Conservation (phyloP, 2,797 vertebrate species). For the Pipistrellus nathusii region DNA sequence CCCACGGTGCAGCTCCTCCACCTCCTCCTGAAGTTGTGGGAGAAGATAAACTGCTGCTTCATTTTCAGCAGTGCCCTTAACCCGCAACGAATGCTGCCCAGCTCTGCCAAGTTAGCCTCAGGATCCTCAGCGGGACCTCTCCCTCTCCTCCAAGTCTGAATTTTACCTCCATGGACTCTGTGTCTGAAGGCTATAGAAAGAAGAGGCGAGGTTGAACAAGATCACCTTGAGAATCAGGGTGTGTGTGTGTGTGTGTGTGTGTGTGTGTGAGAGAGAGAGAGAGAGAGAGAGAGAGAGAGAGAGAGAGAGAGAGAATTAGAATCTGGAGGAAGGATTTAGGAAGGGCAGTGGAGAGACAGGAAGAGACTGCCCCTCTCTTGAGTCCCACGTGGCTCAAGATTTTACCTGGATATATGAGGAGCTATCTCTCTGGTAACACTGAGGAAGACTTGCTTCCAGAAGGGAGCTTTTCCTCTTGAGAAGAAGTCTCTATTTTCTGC, state of each 20-base stretch:
- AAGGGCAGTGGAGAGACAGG: not conserved
- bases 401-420: not conserved
- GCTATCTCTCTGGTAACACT: not conserved
- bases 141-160: not conserved
- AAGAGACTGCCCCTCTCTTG: fast-evolving
- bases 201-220: not conserved
- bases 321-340: not conserved
- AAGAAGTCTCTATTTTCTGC: not conserved
- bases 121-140: not conserved
- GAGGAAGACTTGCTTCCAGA: not conserved
- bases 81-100: not conserved
- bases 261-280: too few species aligned
- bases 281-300: too few species aligned
- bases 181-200: not conserved
- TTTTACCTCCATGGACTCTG: not conserved
- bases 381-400: not conserved
- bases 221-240: not conserved
- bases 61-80: not conserved
- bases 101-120: not conserved
- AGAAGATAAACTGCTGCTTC: not conserved
- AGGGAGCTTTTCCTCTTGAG: not conserved
- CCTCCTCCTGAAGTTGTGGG: not conserved
- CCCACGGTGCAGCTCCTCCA: not conserved
- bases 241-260: not conserved
- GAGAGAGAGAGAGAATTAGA: too few species aligned